Percentiles rank a stretch among this genome's conserved stretches.
phyloP scores from a whole-genome alignment of 2,888 invertebrate genomes.

The Antitype chi region DNA sequence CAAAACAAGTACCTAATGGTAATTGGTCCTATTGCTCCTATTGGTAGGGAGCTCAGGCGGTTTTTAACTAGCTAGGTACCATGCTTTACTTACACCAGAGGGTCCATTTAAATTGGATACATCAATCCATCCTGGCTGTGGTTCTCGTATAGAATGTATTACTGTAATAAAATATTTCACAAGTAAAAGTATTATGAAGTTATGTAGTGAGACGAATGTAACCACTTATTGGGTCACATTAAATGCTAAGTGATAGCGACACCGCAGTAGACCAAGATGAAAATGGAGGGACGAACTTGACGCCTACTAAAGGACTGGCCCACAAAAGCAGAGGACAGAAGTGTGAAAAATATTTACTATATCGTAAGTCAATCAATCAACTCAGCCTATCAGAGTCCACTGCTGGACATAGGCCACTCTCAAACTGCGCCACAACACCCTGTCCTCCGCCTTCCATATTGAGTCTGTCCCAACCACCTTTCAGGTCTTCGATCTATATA shows the following conservation, averaged over 20 bases:
- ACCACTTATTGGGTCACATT: no score
- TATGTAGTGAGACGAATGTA: neutral
- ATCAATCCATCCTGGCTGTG: constrained; percentile 33
- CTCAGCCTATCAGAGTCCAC: no score
- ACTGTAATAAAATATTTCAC: constrained; percentile 17
- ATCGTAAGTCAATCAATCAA: no score
- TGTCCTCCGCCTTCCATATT: no score
- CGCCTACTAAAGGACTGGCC: neutral
- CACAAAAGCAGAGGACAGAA: neutral
- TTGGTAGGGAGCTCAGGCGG: neutral
- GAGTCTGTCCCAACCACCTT: no score
- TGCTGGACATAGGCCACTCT: no score
- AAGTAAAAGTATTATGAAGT: neutral
- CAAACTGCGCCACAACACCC: no score
- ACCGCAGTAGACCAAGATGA: neutral
- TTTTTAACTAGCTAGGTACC: no score
- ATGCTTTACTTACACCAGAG: constrained; percentile 25
- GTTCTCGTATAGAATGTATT: constrained; percentile 7
- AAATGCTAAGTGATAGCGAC: neutral
- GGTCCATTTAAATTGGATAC: constrained; percentile 6
- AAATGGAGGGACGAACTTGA: neutral
- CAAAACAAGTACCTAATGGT: no score
- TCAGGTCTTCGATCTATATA: no score
- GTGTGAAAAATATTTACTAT: neutral
- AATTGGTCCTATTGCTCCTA: fast-evolving